Percentiles rank a stretch among this genome's conserved stretches.
Evolutionary conservation across 2,888 invertebrate species (phyloP).

Genomic region (Zelleria hepariella): DNA sequence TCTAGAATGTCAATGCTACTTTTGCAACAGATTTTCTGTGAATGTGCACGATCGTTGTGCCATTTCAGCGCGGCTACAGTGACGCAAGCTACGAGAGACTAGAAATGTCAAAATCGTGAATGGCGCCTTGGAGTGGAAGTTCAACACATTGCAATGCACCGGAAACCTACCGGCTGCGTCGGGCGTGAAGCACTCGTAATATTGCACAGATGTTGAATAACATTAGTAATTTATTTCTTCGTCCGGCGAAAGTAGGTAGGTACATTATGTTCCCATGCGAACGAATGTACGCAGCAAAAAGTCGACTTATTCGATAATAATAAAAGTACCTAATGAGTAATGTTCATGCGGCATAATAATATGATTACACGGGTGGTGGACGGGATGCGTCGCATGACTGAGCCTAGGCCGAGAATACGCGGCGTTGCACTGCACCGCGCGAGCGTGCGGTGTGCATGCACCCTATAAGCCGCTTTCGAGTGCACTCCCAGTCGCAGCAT

Average conservation of each 20-base stretch:
- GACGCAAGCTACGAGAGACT: constrained; percentile 45
- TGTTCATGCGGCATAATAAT: constrained; percentile 18
- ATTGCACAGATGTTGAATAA: constrained; percentile 63
- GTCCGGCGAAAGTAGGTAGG: constrained; percentile 53
- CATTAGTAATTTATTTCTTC: constrained; percentile 49
- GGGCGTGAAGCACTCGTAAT: constrained; percentile 39
- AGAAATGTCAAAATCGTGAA: constrained; percentile 65
- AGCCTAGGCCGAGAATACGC: neutral
- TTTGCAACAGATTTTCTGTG: neutral
- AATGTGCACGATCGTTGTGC: constrained; percentile 17
- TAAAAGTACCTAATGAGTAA: constrained; percentile 12
- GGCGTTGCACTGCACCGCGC: neutral
- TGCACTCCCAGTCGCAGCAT: neutral
- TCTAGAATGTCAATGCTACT: neutral
- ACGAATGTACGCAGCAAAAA: constrained; percentile 29
- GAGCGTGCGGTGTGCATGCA: neutral
- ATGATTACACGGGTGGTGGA: constrained; percentile 24
- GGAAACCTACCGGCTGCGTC: constrained; percentile 39
- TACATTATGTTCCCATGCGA: constrained; percentile 60
- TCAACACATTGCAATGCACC: constrained; percentile 34
- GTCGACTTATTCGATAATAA: constrained; percentile 35
- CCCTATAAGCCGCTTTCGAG: neutral
- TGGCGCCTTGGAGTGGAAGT: constrained; percentile 14
- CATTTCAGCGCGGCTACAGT: constrained; percentile 38
- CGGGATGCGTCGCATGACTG: constrained; percentile 23